These are phyloP conservation scores for Penaeus chinensis DNA, from an alignment of 1,140 invertebrate species.

Conservation along the genomic window DNA sequence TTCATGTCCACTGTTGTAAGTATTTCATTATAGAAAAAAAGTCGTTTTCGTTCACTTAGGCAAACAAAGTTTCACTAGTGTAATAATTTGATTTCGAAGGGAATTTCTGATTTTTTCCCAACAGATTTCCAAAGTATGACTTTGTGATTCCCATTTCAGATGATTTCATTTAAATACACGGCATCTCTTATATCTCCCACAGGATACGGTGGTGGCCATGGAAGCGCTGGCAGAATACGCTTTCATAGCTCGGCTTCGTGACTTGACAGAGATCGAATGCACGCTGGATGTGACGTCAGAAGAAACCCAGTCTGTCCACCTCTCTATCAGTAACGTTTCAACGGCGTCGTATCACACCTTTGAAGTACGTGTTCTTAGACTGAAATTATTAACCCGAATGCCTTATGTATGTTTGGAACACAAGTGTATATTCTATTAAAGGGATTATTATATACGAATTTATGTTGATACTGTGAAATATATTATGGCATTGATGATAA, in stretches of 20 bases:
- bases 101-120: too few relatives aligned
- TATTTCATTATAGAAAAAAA: not conserved
- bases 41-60: too few relatives aligned
- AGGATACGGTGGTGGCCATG: constrained; percentile 73
- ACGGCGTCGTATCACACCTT: constrained; percentile 28
- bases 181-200: constrained; percentile 8
- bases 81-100: too few relatives aligned
- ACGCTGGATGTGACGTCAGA: constrained; percentile 39
- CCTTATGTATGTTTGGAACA: not conserved
- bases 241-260: constrained; percentile 72
- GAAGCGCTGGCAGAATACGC: constrained; percentile 74
- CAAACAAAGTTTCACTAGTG: too few relatives aligned
- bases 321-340: constrained; percentile 37
- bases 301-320: not conserved
- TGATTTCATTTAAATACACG: not conserved
- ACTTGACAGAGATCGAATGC: constrained; percentile 72
- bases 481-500: too few relatives aligned
- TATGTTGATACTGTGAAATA: too few relatives aligned
- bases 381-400: not conserved
- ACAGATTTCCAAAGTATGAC: not conserved
- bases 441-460: too few relatives aligned
- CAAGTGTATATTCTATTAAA: too few relatives aligned
- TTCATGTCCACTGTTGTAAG: constrained; percentile 73
- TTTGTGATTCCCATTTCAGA: not conserved
- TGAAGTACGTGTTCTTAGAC: constrained; percentile 14